Evolutionary conservation across 1,140 invertebrate species (phyloP), one percentile per base, ranked within the genome.

Genomic region (Drosophila ananassae): DNA sequence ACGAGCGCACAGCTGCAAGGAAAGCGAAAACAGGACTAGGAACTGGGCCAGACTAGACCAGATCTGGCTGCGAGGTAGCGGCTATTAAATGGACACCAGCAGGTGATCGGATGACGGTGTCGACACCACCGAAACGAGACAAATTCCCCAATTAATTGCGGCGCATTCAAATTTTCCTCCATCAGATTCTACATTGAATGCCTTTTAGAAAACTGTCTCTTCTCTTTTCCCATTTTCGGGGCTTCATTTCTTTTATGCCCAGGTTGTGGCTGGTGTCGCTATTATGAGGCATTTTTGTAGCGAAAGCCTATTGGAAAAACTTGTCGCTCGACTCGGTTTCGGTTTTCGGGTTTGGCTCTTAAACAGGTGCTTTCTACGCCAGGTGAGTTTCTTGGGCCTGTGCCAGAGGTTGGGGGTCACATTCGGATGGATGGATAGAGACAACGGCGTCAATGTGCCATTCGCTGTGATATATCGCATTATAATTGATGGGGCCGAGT

Each of bases 201-300:
- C 22, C 52, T 54, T 73, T 52, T 62, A 53, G 55, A 64, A 64
- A 73, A 73, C 78, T 64, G 68, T 60, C 71, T 48, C 62, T 46
- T 52, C 44, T 55, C 62, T 44, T 44, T 21, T 44, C 41, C 2
- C 5, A 7, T 13, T 44, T 21, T 44, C 2, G 41, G 17, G 41
- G 56, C 53, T 60, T 60, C 51, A 59, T 73, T 66, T 77, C 46
- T 25, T 61, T 73, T 53, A 64, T 67, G 71, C 53, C 61, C 54
- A 44, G 13, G 41, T 8, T 21, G 41, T 21, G 39, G 4, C 68
- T 55, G 51, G 55, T 68, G 60, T 75, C 50, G 75, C 61, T 81
- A 79, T 89, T 89, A 89, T 83, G 82, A 87, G 63, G 83, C 75
- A 87, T 87, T 87, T 87, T 87, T 87, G 83, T 83, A 87, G 83